Evolutionary conservation across 2,888 invertebrate genomes (phyloP).

Genomic region (Oxyscelio sp.): DNA sequence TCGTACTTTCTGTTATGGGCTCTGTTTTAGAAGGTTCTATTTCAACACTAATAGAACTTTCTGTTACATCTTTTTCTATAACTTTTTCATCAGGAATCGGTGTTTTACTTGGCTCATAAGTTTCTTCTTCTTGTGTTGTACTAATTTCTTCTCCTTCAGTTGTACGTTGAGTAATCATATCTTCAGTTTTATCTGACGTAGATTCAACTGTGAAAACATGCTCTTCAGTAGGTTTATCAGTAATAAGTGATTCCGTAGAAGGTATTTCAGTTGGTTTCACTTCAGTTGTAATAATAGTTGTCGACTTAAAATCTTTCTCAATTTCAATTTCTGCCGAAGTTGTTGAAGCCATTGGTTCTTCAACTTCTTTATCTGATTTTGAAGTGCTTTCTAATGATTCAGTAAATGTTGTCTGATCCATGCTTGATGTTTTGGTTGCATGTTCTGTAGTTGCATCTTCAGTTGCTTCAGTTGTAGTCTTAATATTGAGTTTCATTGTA

Average conservation of each 20-base stretch:
- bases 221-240: slow-evolving; percentile 56
- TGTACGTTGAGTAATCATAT: slow-evolving; percentile 34
- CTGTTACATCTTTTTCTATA: slow-evolving; percentile 43
- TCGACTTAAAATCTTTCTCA: slow-evolving; percentile 67
- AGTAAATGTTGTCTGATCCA: slow-evolving; percentile 40
- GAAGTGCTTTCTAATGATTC: slow-evolving; percentile 45
- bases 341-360: slow-evolving; percentile 34
- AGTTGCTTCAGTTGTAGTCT: slow-evolving; percentile 29
- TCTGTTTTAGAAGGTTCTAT: slow-evolving; percentile 23
- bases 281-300: slow-evolving; percentile 63
- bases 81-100: slow-evolving; percentile 48
- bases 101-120: slow-evolving; percentile 53
- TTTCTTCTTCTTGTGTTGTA: no score
- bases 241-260: slow-evolving; percentile 64
- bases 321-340: slow-evolving; percentile 18
- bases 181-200: slow-evolving; percentile 34
- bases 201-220: slow-evolving; percentile 10
- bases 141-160: slow-evolving; percentile 39
- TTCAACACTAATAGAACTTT: slow-evolving; percentile 29
- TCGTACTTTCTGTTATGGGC: slow-evolving; percentile 59
- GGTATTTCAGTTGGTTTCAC: slow-evolving; percentile 74
- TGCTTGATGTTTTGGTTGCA: slow-evolving; percentile 65
- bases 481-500: slow-evolving; percentile 61
- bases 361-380: slow-evolving; percentile 40
- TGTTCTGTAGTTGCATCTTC: slow-evolving; percentile 18